Percentiles rank a stretch among this genome's conserved stretches.
Evolutionary conservation across 2,797 vertebrate species (phyloP).

Genomic region (Anableps anableps): DNA sequence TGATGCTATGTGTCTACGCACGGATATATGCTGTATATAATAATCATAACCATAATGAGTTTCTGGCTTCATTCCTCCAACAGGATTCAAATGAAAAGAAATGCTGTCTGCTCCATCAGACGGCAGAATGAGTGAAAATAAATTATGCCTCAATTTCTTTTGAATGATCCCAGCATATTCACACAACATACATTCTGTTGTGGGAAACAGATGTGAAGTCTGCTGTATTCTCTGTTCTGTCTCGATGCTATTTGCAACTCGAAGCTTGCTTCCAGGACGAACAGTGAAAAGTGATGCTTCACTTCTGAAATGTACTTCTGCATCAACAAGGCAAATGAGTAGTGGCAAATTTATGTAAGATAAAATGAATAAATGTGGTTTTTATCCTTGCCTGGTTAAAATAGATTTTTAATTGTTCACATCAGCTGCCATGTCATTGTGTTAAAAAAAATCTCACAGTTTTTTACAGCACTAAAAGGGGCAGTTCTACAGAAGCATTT

Average conservation of each 20-base stretch:
- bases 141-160: constrained; percentile 19
- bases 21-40: neutral
- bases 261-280: neutral
- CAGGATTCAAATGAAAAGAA: neutral
- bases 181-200: constrained; percentile 1
- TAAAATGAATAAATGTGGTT: too few relatives aligned
- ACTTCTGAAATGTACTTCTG: neutral
- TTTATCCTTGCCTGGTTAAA: neutral
- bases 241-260: neutral
- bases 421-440: neutral
- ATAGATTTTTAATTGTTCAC: neutral
- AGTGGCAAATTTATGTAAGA: too few relatives aligned
- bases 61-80: neutral
- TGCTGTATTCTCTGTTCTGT: constrained; percentile 7
- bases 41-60: neutral
- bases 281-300: neutral
- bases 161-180: constrained; percentile 5
- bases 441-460: neutral
- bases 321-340: neutral
- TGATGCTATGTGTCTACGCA: neutral
- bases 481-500: neutral
- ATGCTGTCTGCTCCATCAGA: constrained; percentile 11
- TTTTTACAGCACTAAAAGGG: neutral
- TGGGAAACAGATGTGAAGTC: constrained; percentile 15
- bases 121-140: constrained; percentile 20